These are phyloP conservation scores for Drosophila maculinotata DNA, from an alignment of 2,888 invertebrate species.

Conservation along the genomic window DNA sequence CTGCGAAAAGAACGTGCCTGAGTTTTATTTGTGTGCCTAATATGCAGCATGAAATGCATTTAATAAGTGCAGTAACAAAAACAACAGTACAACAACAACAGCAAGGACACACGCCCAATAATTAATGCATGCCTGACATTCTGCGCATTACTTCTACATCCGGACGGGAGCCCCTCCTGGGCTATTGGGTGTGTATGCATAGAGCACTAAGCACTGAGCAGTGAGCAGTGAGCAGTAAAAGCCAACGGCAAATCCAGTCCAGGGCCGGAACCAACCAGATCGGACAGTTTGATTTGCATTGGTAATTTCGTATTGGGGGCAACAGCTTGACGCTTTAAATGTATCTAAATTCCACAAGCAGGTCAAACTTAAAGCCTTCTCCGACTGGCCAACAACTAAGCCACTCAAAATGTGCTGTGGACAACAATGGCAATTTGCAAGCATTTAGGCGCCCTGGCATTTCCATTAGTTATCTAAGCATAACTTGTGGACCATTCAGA, in stretches of 20 bases:
- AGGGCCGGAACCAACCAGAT: conserved; percentile 41
- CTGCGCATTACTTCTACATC: conserved; percentile 39
- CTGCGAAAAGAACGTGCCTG: conserved; percentile 15
- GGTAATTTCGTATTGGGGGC: conserved; percentile 40
- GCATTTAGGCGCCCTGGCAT: conserved; percentile 23
- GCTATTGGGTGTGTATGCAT: conserved; percentile 7
- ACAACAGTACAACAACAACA: neutral
- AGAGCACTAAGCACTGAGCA: conserved; percentile 1
- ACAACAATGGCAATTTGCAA: neutral
- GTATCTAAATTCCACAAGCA: conserved; percentile 1
- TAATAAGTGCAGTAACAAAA: conserved; percentile 39
- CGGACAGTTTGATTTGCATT: conserved; percentile 65
- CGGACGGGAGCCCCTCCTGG: conserved; percentile 16
- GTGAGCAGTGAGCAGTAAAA: neutral
- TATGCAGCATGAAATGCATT: conserved; percentile 62
- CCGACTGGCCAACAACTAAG: conserved; percentile 16
- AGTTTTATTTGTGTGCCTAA: conserved; percentile 45
- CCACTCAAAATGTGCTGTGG: conserved; percentile 13
- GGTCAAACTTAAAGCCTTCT: conserved; percentile 36
- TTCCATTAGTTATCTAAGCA: conserved; percentile 52
- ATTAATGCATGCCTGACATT: conserved; percentile 56
- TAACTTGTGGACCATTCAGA: conserved; percentile 34
- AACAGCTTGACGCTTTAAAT: conserved; percentile 50
- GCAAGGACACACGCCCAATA: conserved; percentile 31
- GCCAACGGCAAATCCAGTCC: conserved; percentile 30